These are phyloP conservation scores for Oreortyx pictus DNA, from an alignment of 2,797 vertebrate genomes.

Conservation along the genomic window DNA sequence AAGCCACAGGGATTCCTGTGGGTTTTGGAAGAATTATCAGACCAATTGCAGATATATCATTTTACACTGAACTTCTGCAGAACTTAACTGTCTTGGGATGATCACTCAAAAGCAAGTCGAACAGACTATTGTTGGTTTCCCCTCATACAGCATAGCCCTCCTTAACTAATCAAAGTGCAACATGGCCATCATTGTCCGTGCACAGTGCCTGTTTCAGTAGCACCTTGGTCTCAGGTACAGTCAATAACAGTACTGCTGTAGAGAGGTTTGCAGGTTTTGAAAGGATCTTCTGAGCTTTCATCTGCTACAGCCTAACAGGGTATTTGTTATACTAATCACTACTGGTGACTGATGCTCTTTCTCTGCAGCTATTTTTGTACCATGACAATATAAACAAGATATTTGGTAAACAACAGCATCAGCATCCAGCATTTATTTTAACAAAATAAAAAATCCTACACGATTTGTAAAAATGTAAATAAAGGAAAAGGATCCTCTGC, in stretches of 20 bases:
- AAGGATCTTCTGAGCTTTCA: background rate
- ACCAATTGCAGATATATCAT: background rate
- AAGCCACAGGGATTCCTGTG: background rate
- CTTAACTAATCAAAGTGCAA: background rate
- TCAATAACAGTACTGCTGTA: background rate
- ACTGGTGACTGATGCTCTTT: background rate
- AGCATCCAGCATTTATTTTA: background rate
- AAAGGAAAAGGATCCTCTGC: slow-evolving; percentile 22
- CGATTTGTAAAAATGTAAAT: slow-evolving; percentile 27
- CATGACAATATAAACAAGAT: background rate
- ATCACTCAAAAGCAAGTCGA: background rate
- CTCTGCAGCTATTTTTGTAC: slow-evolving; percentile 4
- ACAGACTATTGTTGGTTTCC: background rate
- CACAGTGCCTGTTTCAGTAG: background rate
- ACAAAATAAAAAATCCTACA: background rate
- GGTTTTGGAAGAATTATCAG: background rate
- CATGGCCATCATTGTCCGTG: rapidly evolving
- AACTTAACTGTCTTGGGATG: background rate
- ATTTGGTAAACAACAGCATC: slow-evolving; percentile 13
- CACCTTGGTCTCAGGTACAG: background rate
- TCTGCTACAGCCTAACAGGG: background rate
- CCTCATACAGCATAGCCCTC: background rate
- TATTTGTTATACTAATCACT: background rate
- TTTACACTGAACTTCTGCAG: background rate
- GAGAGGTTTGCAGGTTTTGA: background rate